Conservation (phyloP, 2,113 vertebrate species). For the Alectura lathami region DNA sequence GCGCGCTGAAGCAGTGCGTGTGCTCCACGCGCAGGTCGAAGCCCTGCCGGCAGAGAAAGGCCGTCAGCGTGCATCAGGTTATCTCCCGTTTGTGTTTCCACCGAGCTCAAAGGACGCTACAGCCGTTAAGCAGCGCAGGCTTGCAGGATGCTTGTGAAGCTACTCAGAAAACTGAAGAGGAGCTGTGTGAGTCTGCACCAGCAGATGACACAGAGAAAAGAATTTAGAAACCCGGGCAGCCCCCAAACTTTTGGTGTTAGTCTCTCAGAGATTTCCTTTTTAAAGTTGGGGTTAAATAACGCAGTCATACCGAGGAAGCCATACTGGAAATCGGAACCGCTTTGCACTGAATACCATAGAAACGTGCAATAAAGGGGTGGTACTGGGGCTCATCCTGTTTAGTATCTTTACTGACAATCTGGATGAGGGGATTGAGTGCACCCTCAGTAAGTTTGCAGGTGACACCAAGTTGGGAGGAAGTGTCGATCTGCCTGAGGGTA, state of each 20-base stretch:
- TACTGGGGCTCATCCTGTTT: too few species aligned
- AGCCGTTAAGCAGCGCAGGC: not conserved
- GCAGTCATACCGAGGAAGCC: not conserved
- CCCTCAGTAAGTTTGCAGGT: too few species aligned
- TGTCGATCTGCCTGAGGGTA: too few species aligned
- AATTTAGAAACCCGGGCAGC: not conserved
- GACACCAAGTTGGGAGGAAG: too few species aligned
- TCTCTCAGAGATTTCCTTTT: not conserved
- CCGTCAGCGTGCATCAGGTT: rapidly evolving
- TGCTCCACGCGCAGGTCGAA: constrained; percentile 92
- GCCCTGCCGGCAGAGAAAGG: constrained; percentile 77
- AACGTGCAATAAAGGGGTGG: not conserved
- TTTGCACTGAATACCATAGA: not conserved
- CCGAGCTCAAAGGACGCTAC: not conserved
- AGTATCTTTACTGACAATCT: too few species aligned
- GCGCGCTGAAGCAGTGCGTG: constrained; percentile 93
- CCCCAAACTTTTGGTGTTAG: not conserved
- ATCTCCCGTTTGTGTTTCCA: not conserved
- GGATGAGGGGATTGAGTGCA: too few species aligned
- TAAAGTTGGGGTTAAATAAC: not conserved
- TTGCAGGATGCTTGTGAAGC: not conserved
- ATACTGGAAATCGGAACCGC: not conserved
- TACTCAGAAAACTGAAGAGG: not conserved
- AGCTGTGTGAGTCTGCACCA: not conserved
- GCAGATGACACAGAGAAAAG: not conserved